phyloP scores from a whole-genome alignment of 2,888 invertebrate genomes.

The Tinea trinotella region DNA sequence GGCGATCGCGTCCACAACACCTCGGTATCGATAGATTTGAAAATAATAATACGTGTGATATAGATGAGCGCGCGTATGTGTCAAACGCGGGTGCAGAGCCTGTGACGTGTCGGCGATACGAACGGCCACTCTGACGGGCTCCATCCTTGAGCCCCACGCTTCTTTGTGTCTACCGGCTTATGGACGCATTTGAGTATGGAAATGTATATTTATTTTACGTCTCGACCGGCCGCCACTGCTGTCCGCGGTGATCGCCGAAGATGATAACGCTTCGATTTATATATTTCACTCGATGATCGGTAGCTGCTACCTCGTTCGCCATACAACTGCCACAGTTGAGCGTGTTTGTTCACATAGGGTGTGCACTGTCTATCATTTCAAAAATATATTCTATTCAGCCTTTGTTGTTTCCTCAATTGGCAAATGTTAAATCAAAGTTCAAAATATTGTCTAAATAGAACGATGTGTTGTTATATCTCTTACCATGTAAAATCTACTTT shows the following conservation, averaged over 20 bases:
- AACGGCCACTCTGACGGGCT: slow-evolving; percentile 33
- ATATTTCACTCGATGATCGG: slow-evolving; percentile 67
- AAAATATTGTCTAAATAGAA: too few relatives aligned
- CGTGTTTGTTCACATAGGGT: slow-evolving; percentile 26
- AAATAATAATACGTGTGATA: slow-evolving; percentile 68
- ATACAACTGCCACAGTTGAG: slow-evolving; percentile 49
- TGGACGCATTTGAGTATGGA: slow-evolving; percentile 61
- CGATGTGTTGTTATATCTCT: too few relatives aligned
- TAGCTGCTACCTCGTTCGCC: slow-evolving; percentile 51
- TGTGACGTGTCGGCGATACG: slow-evolving; percentile 26
- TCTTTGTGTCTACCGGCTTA: slow-evolving; percentile 35
- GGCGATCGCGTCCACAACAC: slow-evolving; percentile 62
- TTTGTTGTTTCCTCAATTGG: not conserved
- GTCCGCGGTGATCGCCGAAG: slow-evolving; percentile 60
- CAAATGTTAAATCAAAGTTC: not conserved
- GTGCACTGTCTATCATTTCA: not conserved
- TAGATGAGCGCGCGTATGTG: slow-evolving; percentile 51
- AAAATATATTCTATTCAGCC: not conserved
- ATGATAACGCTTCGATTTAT: slow-evolving; percentile 69
- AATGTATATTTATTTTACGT: slow-evolving; percentile 67
- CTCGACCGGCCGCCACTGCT: slow-evolving; percentile 41
- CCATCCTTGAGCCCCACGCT: slow-evolving; percentile 29
- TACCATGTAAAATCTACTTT: too few relatives aligned
- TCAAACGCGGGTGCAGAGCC: slow-evolving; percentile 29
- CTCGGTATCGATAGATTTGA: slow-evolving; percentile 70